Base-by-base conservation (phyloP, 2,797 vertebrate genomes). In the Hemibagrus guttatus region DNA sequence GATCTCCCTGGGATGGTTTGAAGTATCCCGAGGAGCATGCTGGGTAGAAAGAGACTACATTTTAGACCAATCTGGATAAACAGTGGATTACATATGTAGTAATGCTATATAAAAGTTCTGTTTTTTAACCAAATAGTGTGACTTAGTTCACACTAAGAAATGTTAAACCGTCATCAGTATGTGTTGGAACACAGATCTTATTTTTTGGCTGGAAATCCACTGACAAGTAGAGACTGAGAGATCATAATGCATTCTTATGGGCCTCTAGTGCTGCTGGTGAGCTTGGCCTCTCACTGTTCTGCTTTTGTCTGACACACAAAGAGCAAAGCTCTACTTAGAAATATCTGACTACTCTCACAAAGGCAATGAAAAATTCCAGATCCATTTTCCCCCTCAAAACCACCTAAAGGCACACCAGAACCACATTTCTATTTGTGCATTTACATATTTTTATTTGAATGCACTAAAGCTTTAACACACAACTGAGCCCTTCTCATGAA, bases 1-100 rank as follows among this genome's bases (percentile, higher is more conserved):
- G 95, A 1, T 98, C 97, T n/a, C 98, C 98, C 88, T 99, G 98
- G 89, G 95, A 95, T 82, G 96, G 94, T 91, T 99, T 99, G 93
- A 98, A 99, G n/a, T 93, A 98, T 68, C 98, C 97, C 0, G 95
- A 96, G 0, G 95, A 92, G 89, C 98, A 99, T 26, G 96, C 98
- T 99, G 93, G 28, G 66, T 75, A 28, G 39, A 84, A 89, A 42
- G 14, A 42, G 56, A 28, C 19, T 46, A 71, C 52, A 84, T 54
- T 63, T 81, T 49, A 49, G 39, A 28, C 42, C 66, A 82, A 64
- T 14, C 11, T 61, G 58, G 35, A 59, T 59, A 39, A 35, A 23
- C 13, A 12, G 4, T 54, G 14, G 16, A 54, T 52, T 9, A 54
- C n/a, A 56, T 14, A 52, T 23, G 19, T 35, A 35, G 31, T 6